phyloP scores from a whole-genome alignment of 2,797 vertebrate genomes.

The Perodicticus potto region DNA sequence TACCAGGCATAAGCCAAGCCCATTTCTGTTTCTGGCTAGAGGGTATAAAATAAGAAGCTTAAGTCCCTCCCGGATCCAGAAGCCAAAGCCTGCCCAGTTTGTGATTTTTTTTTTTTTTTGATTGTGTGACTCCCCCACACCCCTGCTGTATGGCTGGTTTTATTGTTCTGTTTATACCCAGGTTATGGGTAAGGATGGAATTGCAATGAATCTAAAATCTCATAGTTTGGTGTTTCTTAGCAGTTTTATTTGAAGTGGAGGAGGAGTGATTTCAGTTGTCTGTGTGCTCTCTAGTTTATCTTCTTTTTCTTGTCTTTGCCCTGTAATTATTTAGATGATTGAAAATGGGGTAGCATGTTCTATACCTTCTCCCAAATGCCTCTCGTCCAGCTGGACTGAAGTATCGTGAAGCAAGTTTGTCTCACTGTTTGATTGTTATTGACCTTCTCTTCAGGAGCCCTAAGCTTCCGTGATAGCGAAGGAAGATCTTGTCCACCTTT shows the following conservation, averaged over 20 bases:
- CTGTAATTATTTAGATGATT: neutral
- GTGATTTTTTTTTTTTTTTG: neutral
- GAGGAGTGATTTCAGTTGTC: neutral
- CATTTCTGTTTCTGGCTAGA: neutral
- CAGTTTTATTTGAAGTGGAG: neutral
- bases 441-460: neutral
- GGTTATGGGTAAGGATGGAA: neutral
- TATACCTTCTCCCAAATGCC: neutral
- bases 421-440: neutral
- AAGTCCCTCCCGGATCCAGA: neutral
- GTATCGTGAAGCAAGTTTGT: neutral
- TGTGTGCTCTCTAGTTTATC: neutral
- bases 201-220: neutral
- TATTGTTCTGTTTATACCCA: neutral
- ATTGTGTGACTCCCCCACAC: accelerated
- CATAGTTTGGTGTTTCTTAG: neutral
- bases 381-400: neutral
- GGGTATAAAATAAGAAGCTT: neutral
- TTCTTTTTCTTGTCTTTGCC: neutral
- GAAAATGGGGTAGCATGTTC: neutral
- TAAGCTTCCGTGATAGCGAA: neutral
- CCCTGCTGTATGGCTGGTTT: neutral
- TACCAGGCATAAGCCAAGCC: neutral
- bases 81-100: neutral
- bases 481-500: neutral